Evolutionary conservation across 1,140 invertebrate genomes (phyloP).

Genomic region (Sesamia nonagrioides): DNA sequence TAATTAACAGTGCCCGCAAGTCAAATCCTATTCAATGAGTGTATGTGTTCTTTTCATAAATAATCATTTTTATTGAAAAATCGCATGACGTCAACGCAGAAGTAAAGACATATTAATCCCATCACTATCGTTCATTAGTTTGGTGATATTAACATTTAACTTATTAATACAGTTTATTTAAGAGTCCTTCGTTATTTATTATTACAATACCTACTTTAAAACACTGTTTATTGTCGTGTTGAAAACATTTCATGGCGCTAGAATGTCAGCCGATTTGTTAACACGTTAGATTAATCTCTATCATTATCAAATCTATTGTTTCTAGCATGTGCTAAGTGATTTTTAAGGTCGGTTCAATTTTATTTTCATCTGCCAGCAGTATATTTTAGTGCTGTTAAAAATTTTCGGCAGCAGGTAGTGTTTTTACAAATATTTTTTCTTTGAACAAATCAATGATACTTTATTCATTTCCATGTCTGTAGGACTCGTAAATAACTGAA

Average conservation of each 20-base stretch:
- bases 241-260: too few relatives aligned
- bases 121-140: slow-evolving; percentile 11
- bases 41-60: slow-evolving; percentile 73
- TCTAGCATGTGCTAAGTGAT: too few relatives aligned
- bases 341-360: too few relatives aligned
- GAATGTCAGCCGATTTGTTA: too few relatives aligned
- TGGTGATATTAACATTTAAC: background rate
- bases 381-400: too few relatives aligned
- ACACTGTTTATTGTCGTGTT: too few relatives aligned
- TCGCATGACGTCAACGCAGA: slow-evolving; percentile 49
- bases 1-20: slow-evolving; percentile 31
- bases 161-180: background rate
- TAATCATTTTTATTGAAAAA: slow-evolving; percentile 39
- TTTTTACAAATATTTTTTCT: background rate
- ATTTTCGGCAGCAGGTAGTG: background rate
- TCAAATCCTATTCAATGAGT: slow-evolving; percentile 60
- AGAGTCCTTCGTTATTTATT: background rate
- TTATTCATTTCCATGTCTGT: background rate
- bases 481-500: slow-evolving; percentile 37
- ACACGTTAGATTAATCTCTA: too few relatives aligned
- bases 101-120: background rate
- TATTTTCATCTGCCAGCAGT: too few relatives aligned
- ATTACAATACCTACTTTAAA: background rate
- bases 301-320: too few relatives aligned
- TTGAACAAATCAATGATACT: too few relatives aligned